Conservation (phyloP, 2,113 vertebrate species). For the Symphodus melops region DNA sequence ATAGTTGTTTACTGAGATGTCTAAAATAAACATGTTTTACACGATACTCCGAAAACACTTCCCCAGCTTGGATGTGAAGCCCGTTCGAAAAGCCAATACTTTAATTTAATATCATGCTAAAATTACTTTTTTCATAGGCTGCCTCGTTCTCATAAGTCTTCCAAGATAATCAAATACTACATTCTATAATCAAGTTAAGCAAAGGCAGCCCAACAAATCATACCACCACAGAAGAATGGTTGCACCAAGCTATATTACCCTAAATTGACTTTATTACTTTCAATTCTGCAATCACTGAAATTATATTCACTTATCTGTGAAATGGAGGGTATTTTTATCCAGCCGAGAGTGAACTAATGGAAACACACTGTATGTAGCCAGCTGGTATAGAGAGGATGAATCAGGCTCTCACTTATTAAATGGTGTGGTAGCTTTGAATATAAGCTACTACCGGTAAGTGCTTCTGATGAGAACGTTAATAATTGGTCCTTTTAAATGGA, state of each 20-base stretch:
- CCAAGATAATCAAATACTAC: slow-evolving; percentile 36
- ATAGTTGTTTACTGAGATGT: not conserved
- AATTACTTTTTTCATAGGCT: slow-evolving; percentile 22
- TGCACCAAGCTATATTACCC: slow-evolving; percentile 31
- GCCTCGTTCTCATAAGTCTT: slow-evolving; percentile 33
- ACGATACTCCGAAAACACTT: not conserved
- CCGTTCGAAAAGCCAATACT: not conserved
- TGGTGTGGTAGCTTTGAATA: not conserved
- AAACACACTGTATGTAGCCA: slow-evolving; percentile 8
- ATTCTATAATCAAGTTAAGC: slow-evolving; percentile 46
- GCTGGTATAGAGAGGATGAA: slow-evolving; percentile 17
- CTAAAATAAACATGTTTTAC: not conserved
- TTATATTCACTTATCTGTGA: slow-evolving; percentile 54
- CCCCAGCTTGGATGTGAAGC: not conserved
- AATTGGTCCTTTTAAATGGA: not conserved
- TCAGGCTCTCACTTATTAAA: not conserved
- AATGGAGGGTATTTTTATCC: slow-evolving; percentile 31
- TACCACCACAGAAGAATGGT: slow-evolving; percentile 39
- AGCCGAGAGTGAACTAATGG: slow-evolving; percentile 14
- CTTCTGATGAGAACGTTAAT: not conserved
- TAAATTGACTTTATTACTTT: slow-evolving; percentile 43
- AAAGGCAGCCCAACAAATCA: slow-evolving; percentile 50
- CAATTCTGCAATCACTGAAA: slow-evolving; percentile 47
- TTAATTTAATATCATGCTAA: slow-evolving; percentile 8
- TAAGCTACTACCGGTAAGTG: not conserved